Conservation (phyloP, 2,888 invertebrate genomes). For the Ethmia dodecea region DNA sequence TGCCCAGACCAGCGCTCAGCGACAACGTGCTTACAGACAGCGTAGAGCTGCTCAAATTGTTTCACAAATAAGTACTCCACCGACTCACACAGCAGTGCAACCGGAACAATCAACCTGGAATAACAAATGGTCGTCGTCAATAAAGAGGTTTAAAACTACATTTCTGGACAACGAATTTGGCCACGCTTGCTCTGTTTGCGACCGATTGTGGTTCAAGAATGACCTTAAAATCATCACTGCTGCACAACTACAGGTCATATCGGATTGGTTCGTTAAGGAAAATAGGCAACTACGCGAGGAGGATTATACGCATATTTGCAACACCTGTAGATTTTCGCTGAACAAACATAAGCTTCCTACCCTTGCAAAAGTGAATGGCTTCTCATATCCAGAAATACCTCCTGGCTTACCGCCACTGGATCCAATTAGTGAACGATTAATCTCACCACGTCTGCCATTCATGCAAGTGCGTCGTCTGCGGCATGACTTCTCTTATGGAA, state of each 20-base stretch:
- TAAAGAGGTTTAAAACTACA: slow-evolving; percentile 27
- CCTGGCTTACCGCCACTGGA: slow-evolving; percentile 30
- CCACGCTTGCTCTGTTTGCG: slow-evolving; percentile 35
- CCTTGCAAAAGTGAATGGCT: slow-evolving; percentile 34
- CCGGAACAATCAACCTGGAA: slow-evolving; percentile 27
- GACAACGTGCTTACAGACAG: slow-evolving; percentile 17
- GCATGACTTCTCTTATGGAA: slow-evolving; percentile 34
- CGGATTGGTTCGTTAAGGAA: slow-evolving; percentile 25
- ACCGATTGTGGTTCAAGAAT: slow-evolving; percentile 39
- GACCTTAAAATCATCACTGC: slow-evolving; percentile 39
- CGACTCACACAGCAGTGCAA: slow-evolving; percentile 15
- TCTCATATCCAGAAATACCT: slow-evolving; percentile 35
- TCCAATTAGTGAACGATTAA: slow-evolving; percentile 35
- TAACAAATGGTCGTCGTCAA: background rate
- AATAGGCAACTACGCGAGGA: slow-evolving; percentile 22
- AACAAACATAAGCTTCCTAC: slow-evolving; percentile 25
- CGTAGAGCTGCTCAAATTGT: slow-evolving; percentile 15
- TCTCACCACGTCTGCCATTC: slow-evolving; percentile 36
- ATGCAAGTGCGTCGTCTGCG: slow-evolving; percentile 40
- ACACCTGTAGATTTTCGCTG: slow-evolving; percentile 27
- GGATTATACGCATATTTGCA: slow-evolving; percentile 26
- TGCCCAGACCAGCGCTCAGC: slow-evolving; percentile 16
- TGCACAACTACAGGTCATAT: slow-evolving; percentile 30
- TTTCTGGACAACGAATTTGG: slow-evolving; percentile 37
- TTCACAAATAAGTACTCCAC: slow-evolving; percentile 16